These are phyloP conservation scores for Labeo calbasu DNA, from an alignment of 2,797 vertebrate species.

Conservation along the genomic window DNA sequence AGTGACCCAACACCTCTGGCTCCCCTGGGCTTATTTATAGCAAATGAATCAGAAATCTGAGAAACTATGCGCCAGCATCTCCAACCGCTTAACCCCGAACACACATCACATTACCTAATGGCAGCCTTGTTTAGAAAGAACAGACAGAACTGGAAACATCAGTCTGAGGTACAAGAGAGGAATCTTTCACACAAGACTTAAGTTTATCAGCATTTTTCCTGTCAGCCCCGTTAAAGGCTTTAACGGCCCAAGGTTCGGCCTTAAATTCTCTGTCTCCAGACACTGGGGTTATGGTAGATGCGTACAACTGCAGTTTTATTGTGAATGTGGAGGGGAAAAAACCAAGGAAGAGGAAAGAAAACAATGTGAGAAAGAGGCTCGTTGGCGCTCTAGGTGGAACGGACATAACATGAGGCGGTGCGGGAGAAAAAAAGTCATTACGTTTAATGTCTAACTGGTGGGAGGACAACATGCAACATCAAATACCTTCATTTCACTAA, in stretches of 20 bases:
- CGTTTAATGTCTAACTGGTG: slow-evolving; percentile 57
- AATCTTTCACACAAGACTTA: slow-evolving; percentile 30
- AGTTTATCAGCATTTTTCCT: slow-evolving; percentile 47
- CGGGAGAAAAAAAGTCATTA: slow-evolving; percentile 45
- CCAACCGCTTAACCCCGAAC: slow-evolving; percentile 50
- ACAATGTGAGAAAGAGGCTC: slow-evolving; percentile 40
- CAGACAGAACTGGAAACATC: slow-evolving; percentile 35
- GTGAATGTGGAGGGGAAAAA: slow-evolving; percentile 55
- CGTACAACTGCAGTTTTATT: slow-evolving; percentile 52
- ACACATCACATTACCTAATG: slow-evolving; percentile 44
- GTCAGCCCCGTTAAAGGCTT: slow-evolving; percentile 53
- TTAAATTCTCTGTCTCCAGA: slow-evolving; percentile 45
- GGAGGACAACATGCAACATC: slow-evolving; percentile 50
- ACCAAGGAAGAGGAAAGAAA: slow-evolving; percentile 41
- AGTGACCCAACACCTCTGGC: slow-evolving; percentile 75
- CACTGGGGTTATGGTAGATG: slow-evolving; percentile 49
- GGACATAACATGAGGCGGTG: slow-evolving; percentile 2
- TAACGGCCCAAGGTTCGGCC: slow-evolving; percentile 47
- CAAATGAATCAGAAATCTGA: slow-evolving; percentile 63
- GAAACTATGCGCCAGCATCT: slow-evolving; percentile 51
- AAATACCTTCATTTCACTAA: slow-evolving; percentile 51
- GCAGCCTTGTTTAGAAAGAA: slow-evolving; percentile 27
- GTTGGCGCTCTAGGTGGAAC: slow-evolving; percentile 30
- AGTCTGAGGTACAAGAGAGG: slow-evolving; percentile 13
- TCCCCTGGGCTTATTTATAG: slow-evolving; percentile 67